Percentiles rank a stretch among this genome's conserved stretches.
Conservation (phyloP, 2,797 vertebrate species). For the Odontamblyopus lacepedii region DNA sequence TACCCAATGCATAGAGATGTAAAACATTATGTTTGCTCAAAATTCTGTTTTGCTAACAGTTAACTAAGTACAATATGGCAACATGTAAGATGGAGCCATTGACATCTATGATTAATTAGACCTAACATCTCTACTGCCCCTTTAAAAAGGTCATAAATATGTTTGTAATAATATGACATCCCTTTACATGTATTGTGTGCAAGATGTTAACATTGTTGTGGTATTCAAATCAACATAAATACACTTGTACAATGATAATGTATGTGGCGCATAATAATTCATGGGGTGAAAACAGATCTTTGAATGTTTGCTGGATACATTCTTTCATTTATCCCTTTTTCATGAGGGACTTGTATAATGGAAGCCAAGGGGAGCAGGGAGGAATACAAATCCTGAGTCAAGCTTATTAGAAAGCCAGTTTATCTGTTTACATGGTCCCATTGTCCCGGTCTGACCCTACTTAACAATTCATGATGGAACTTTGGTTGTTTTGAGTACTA, state of each 20-base stretch:
- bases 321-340: conserved; percentile 71
- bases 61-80: too few species aligned
- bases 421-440: conserved; percentile 72
- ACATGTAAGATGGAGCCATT: too few species aligned
- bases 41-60: too few species aligned
- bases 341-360: conserved; percentile 66
- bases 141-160: too few species aligned
- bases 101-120: too few species aligned
- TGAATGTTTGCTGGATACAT: conserved; percentile 53
- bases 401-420: conserved; percentile 71
- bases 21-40: too few species aligned
- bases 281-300: conserved; percentile 39
- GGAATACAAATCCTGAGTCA: conserved; percentile 66
- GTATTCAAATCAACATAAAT: conserved; percentile 2
- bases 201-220: too few species aligned
- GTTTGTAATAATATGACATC: too few species aligned
- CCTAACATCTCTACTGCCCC: too few species aligned
- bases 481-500: conserved; percentile 49
- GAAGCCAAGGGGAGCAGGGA: conserved; percentile 50
- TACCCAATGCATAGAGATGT: too few species aligned
- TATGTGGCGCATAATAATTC: conserved; percentile 13
- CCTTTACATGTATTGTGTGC: too few species aligned
- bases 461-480: conserved; percentile 75
- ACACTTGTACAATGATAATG: conserved; percentile 9
- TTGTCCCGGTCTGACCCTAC: conserved; percentile 64